These are phyloP conservation scores for Alcis repandata DNA, from an alignment of 2,888 invertebrate genomes.

Conservation along the genomic window DNA sequence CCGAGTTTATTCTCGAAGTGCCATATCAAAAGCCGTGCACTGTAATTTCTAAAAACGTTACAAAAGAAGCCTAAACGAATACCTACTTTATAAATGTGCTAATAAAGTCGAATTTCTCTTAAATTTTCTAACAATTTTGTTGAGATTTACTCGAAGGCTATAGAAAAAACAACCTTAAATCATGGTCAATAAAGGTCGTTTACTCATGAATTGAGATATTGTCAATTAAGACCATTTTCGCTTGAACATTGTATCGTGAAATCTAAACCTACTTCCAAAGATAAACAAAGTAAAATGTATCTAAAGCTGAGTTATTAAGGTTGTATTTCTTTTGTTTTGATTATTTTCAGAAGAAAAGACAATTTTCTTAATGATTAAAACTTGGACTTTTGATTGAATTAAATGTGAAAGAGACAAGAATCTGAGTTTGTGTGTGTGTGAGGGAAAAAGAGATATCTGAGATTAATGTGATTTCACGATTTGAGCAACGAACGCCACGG, in stretches of 20 bases:
- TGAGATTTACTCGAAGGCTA: neutral
- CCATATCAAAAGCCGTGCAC: neutral
- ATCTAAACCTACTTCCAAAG: neutral
- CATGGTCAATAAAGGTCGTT: neutral
- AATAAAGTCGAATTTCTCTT: slow-evolving; percentile 7
- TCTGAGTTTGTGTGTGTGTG: too few relatives aligned
- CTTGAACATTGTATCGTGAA: neutral
- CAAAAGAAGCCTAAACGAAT: neutral
- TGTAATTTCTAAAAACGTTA: neutral
- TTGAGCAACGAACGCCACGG: too few relatives aligned
- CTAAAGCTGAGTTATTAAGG: neutral
- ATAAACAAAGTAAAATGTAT: slow-evolving; percentile 12
- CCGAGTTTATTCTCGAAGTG: neutral
- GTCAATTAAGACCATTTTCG: neutral
- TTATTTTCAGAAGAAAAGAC: slow-evolving; percentile 2
- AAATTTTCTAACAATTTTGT: slow-evolving; percentile 1
- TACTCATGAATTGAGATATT: neutral
- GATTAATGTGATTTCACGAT: too few relatives aligned
- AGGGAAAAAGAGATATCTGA: too few relatives aligned
- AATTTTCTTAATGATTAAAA: slow-evolving; percentile 11
- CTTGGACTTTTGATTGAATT: slow-evolving; percentile 2
- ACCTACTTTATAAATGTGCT: neutral
- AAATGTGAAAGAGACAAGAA: neutral
- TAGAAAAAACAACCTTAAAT: neutral
- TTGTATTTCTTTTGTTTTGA: neutral